These are phyloP conservation scores for Cossypha dichroa DNA, from an alignment of 2,797 vertebrate species.

Conservation along the genomic window DNA sequence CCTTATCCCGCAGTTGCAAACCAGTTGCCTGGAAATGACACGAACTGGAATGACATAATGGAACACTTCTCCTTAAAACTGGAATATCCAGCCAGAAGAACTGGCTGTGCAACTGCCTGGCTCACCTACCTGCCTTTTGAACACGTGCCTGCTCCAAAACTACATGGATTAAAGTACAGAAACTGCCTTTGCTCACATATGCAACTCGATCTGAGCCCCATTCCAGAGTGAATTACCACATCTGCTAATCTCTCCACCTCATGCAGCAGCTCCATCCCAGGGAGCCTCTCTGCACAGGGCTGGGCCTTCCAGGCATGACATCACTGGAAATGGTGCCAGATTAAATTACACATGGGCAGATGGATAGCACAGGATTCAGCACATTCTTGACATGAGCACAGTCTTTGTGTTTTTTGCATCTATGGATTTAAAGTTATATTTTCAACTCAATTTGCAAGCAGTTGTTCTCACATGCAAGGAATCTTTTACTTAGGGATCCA, in stretches of 20 bases:
- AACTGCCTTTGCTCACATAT: neutral
- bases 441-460: neutral
- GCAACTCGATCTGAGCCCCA: neutral
- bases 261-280: neutral
- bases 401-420: neutral
- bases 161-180: neutral
- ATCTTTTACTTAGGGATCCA: neutral
- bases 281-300: neutral
- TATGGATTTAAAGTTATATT: neutral
- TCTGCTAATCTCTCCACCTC: slow-evolving; percentile 30
- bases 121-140: neutral
- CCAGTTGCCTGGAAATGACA: neutral
- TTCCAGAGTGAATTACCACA: slow-evolving; percentile 24
- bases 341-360: slow-evolving; percentile 40
- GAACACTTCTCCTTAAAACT: neutral
- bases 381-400: slow-evolving; percentile 21
- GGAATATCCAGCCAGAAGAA: neutral
- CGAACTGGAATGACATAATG: neutral
- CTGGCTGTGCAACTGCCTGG: neutral
- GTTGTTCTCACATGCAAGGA: neutral
- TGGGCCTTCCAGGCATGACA: slow-evolving; percentile 59
- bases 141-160: neutral
- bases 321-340: slow-evolving; percentile 52
- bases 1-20: neutral
- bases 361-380: slow-evolving; percentile 35